Base-by-base conservation (phyloP, 2,797 vertebrate genomes). In the Sphaeramia orbicularis region DNA sequence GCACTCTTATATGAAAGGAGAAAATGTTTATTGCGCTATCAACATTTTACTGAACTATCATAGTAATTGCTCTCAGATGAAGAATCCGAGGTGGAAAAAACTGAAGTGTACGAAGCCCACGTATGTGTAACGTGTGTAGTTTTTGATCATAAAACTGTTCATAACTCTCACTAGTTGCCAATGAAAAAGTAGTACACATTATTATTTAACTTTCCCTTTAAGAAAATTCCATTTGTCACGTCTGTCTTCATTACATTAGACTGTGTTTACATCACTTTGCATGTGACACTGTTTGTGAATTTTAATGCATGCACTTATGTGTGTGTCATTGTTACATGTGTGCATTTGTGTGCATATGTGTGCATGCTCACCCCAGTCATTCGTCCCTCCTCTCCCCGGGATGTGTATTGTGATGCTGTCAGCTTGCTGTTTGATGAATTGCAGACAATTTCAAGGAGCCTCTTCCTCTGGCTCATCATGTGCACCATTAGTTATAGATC, bases 401-500 rank as follows among this genome's bases (percentile, higher is more conserved):
- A 36, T 59, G 58, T 51, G 47, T 59, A 86, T 88, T 88, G 86
- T 89, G 61, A 68, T 50, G 71, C 85, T 89, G 86, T 87, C 86
- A 89, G 60, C 66, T 71, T 74, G 78, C 64, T 59, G 77, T 68
- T 85, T 85, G 85, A 86, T 84, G 82, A 77, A 86, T 87, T 71
- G 81, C 77, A 71, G 78, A 54, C 40, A 30, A 87, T 89, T 87
- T 83, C 74, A 70, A 12, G 14, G 42, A 66, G 64, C 64, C 57
- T 76, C 72, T 63, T 73, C 65, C 37, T 70, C 78, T 38, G 55
- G 51, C 77, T 86, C 80, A 83, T 87, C 76, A 85, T 80, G 73
- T 73, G 52, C 58, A 41, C 79, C 71, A 85, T 88, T 87, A 85
- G 83, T 73, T 82, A 84, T 84, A 83, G 85, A 85, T 84, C 71